These are phyloP conservation scores for Drosophila suboccidentalis DNA, from an alignment of 2,888 invertebrate genomes.

Conservation along the genomic window DNA sequence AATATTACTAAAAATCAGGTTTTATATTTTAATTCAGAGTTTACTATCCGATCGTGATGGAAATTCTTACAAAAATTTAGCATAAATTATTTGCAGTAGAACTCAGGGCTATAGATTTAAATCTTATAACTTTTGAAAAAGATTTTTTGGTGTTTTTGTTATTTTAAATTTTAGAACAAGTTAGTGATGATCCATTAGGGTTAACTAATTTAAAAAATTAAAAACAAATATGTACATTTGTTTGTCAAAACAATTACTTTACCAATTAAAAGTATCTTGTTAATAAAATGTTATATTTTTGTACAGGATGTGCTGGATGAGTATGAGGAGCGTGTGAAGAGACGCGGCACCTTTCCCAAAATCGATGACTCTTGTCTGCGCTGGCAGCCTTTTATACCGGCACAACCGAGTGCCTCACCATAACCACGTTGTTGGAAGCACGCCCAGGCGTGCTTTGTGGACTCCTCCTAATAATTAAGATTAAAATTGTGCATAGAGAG, in stretches of 20 bases:
- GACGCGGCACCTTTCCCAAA: conserved; percentile 92
- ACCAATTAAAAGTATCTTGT: background rate
- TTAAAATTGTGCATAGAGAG: conserved; percentile 1
- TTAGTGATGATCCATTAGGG: too few relatives aligned
- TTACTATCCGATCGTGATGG: too few relatives aligned
- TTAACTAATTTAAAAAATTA: too few relatives aligned
- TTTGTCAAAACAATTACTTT: background rate
- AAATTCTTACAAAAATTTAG: too few relatives aligned
- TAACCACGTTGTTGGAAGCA: conserved; percentile 77
- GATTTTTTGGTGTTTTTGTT: too few relatives aligned
- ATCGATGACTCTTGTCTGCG: conserved; percentile 95
- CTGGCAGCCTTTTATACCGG: conserved; percentile 93
- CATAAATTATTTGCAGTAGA: too few relatives aligned
- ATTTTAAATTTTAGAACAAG: too few relatives aligned
- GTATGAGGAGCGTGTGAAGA: conserved; percentile 93
- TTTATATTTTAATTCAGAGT: too few relatives aligned
- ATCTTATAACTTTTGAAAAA: too few relatives aligned
- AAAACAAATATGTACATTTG: background rate
- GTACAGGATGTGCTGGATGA: conserved; percentile 96
- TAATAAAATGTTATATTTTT: background rate
- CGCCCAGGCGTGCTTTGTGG: conserved; percentile 68
- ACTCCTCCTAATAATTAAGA: conserved; percentile 53
- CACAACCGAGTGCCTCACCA: conserved; percentile 83
- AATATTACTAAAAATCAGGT: too few relatives aligned
- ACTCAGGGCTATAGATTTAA: too few relatives aligned